phyloP scores from a whole-genome alignment of 2,113 vertebrate species.

The Rhea americana region DNA sequence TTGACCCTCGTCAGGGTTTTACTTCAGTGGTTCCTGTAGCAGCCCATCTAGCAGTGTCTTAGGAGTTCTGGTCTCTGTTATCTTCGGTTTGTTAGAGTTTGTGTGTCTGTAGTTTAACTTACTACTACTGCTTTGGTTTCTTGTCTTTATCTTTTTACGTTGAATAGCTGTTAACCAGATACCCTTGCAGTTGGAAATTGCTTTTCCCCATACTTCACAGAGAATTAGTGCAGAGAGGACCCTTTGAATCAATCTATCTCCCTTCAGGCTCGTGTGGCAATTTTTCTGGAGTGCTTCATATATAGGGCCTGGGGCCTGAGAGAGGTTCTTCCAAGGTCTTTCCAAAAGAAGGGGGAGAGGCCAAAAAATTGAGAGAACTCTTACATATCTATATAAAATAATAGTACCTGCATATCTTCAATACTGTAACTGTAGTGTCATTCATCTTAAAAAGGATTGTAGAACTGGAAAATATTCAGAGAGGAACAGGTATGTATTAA shows the following conservation, averaged over 20 bases:
- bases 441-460: neutral
- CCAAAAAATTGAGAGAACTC: neutral
- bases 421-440: neutral
- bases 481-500: neutral
- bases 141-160: neutral
- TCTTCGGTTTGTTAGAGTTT: neutral
- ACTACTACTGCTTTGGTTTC: neutral
- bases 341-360: neutral
- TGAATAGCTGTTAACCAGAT: neutral
- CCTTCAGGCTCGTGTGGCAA: neutral
- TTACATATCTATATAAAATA: neutral
- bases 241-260: fast-evolving
- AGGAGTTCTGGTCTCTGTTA: neutral
- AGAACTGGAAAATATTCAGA: neutral
- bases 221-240: neutral
- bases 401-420: neutral
- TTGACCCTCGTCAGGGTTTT: neutral
- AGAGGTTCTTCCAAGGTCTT: neutral
- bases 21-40: neutral
- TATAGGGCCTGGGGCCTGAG: fast-evolving
- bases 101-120: neutral
- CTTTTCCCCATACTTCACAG: neutral
- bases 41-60: neutral
- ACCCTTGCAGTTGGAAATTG: neutral
- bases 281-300: neutral